Evolutionary conservation across 2,113 vertebrate species (phyloP).

Genomic region (Ginglymostoma cirratum): DNA sequence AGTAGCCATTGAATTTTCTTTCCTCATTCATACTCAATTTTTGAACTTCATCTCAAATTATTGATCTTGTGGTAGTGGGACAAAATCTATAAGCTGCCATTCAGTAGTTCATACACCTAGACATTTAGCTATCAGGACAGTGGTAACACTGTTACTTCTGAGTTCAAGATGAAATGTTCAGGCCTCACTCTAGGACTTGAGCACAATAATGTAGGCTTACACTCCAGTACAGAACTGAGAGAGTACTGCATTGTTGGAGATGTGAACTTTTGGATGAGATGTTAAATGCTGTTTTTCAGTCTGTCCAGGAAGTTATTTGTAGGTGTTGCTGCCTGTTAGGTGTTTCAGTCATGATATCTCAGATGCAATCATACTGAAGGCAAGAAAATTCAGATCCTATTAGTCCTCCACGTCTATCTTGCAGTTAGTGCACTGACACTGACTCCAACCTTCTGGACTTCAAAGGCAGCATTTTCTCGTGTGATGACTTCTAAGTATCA

Average conservation of each 20-base stretch:
- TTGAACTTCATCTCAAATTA: background rate
- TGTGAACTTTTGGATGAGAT: no score
- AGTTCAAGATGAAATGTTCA: no score
- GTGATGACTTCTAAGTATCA: background rate
- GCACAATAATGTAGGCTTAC: no score
- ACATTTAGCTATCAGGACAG: no score
- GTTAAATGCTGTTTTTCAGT: background rate
- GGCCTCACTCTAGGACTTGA: no score
- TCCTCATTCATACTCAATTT: background rate
- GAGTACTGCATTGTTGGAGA: no score
- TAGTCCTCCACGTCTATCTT: background rate
- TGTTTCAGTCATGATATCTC: background rate
- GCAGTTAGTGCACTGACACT: background rate
- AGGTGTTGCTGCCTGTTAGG: background rate
- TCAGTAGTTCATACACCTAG: background rate
- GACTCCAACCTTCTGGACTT: background rate
- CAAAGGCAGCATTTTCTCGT: background rate
- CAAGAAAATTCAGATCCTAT: background rate
- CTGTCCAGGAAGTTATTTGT: background rate
- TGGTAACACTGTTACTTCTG: no score
- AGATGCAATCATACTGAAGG: background rate
- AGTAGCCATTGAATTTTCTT: background rate
- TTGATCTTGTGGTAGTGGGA: background rate
- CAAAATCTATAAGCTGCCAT: background rate
- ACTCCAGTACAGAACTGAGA: no score